Evolutionary conservation across 2,888 invertebrate species (phyloP).

Genomic region (Thymelicus lineola): DNA sequence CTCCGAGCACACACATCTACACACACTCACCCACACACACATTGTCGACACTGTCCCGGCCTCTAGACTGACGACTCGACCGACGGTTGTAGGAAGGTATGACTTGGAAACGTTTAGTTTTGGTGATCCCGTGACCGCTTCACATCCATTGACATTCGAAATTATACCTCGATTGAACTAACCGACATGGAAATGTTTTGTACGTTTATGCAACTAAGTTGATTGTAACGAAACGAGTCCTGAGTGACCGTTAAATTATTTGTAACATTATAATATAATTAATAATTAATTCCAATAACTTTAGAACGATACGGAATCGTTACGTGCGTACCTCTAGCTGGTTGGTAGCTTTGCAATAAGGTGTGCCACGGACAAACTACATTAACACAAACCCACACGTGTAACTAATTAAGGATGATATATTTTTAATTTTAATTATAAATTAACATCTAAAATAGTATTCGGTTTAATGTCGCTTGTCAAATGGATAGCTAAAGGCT

Average conservation of each 20-base stretch:
- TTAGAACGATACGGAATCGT: slow-evolving; percentile 27
- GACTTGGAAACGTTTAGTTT: slow-evolving; percentile 39
- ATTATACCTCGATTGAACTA: slow-evolving; percentile 31
- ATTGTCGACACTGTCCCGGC: slow-evolving; percentile 37
- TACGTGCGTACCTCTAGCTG: slow-evolving; percentile 29
- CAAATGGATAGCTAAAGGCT: slow-evolving; percentile 29
- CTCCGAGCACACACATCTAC: not conserved
- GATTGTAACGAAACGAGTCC: slow-evolving; percentile 14
- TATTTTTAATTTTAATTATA: slow-evolving; percentile 55
- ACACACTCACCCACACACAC: slow-evolving; percentile 20
- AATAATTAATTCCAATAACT: slow-evolving; percentile 31
- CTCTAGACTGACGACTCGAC: slow-evolving; percentile 37
- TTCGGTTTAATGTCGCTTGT: slow-evolving; percentile 35
- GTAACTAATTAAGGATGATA: slow-evolving; percentile 54
- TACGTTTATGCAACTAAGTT: slow-evolving; percentile 22
- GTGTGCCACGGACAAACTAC: slow-evolving; percentile 60
- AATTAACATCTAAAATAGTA: slow-evolving; percentile 37
- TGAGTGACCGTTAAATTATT: slow-evolving; percentile 17
- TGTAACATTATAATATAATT: slow-evolving; percentile 35
- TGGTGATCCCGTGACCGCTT: slow-evolving; percentile 38
- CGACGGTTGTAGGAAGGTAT: slow-evolving; percentile 40
- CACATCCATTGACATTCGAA: slow-evolving; percentile 42
- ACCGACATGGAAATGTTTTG: slow-evolving; percentile 14
- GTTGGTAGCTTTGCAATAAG: slow-evolving; percentile 17
- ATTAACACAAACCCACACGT: slow-evolving; percentile 84